Percentiles rank a stretch among this genome's conserved stretches.
Conservation (phyloP, 2,888 invertebrate species). For the Heteropelma amictum region DNA sequence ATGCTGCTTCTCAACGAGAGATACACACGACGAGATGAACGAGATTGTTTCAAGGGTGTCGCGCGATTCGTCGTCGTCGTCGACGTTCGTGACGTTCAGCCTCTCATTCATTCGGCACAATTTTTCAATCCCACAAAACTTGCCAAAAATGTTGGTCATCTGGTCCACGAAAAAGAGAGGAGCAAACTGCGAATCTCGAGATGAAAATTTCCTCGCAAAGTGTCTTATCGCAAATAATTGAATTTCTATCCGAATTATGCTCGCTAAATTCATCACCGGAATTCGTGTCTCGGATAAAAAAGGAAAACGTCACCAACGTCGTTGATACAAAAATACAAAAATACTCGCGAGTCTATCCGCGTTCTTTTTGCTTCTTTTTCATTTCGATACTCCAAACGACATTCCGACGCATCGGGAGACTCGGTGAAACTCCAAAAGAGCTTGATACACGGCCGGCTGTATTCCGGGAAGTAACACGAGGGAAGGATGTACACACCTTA, state of each 20-base stretch:
- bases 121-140: no score
- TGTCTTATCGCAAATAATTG: no score
- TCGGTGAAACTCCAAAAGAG: background rate
- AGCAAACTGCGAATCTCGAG: no score
- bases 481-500: conserved; percentile 12
- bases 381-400: background rate
- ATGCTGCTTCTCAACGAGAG: conserved; percentile 29
- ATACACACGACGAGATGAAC: conserved; percentile 48
- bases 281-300: no score
- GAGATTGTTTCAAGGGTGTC: conserved; percentile 76
- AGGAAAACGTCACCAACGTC: no score
- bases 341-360: no score
- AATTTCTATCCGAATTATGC: no score
- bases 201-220: no score
- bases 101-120: background rate
- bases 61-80: conserved; percentile 63
- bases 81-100: background rate
- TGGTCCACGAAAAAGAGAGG: no score
- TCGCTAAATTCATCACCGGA: no score
- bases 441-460: conserved; percentile 11
- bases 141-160: no score
- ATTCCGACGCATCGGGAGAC: background rate
- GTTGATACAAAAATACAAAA: background rate
- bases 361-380: background rate
- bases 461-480: conserved; percentile 11